Conservation (phyloP, 2,113 vertebrate species). For the Beaufortia kweichowensis region DNA sequence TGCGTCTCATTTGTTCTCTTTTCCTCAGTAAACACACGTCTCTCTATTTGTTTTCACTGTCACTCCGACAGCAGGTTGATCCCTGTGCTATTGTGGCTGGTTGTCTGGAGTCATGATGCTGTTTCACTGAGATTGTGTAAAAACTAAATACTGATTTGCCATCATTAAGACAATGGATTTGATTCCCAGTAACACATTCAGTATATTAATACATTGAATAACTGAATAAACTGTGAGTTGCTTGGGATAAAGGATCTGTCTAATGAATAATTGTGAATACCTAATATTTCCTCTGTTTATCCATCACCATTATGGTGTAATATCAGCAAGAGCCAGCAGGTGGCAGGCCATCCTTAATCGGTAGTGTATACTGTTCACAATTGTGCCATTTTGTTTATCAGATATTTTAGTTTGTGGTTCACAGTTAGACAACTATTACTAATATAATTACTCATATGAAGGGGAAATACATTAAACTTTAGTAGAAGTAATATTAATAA, state of each 20-base stretch:
- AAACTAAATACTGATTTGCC: background rate
- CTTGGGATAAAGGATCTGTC: background rate
- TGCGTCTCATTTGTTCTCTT: background rate
- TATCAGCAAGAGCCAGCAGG: background rate
- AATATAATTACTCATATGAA: background rate
- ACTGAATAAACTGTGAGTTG: too few species aligned
- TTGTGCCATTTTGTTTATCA: background rate
- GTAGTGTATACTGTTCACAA: background rate
- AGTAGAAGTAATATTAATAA: background rate
- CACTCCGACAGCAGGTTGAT: slow-evolving; percentile 13
- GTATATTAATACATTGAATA: too few species aligned
- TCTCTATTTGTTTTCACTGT: slow-evolving; percentile 1
- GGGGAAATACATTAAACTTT: background rate
- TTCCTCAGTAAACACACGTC: background rate
- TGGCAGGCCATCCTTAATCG: background rate
- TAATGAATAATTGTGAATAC: background rate
- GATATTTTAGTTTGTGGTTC: background rate
- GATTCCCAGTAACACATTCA: background rate
- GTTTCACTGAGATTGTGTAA: background rate
- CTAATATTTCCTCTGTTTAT: background rate
- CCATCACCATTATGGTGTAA: background rate
- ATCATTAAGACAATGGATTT: background rate
- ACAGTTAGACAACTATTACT: background rate
- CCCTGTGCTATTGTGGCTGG: slow-evolving; percentile 17
- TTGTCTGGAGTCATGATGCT: slow-evolving; percentile 13